These are phyloP conservation scores for Cirrhinus molitorella DNA, from an alignment of 2,797 vertebrate genomes.

Conservation along the genomic window DNA sequence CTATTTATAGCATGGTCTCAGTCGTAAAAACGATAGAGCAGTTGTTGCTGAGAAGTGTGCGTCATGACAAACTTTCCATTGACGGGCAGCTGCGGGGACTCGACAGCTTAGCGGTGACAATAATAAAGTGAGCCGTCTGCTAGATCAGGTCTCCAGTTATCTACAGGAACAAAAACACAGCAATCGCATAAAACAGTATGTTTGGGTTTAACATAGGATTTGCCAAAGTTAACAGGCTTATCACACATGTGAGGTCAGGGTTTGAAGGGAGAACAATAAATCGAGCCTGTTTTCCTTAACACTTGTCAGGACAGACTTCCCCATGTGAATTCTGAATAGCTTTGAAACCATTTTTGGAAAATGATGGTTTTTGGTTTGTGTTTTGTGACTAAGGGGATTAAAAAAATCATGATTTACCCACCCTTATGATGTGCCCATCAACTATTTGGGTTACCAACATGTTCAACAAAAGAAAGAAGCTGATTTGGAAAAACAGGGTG, in stretches of 20 bases:
- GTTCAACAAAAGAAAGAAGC: too few species aligned
- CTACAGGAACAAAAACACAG: constrained; percentile 47
- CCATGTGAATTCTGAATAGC: not conserved
- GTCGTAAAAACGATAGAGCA: constrained; percentile 68
- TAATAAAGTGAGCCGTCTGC: constrained; percentile 56
- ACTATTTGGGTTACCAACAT: too few species aligned
- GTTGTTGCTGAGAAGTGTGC: constrained; percentile 68
- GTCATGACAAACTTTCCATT: constrained; percentile 59
- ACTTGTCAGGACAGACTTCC: constrained; percentile 1
- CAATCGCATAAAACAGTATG: constrained; percentile 41
- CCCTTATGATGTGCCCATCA: too few species aligned
- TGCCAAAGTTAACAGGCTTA: constrained; percentile 45
- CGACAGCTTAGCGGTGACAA: constrained; percentile 45
- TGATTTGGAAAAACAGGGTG: not conserved
- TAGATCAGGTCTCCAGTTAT: constrained; percentile 51
- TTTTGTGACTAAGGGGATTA: not conserved
- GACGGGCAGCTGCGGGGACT: constrained; percentile 60
- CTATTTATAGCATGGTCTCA: constrained; percentile 67
- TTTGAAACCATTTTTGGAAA: not conserved
- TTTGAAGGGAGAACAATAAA: constrained; percentile 14
- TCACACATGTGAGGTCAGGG: constrained; percentile 34
- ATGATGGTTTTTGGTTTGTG: not conserved
- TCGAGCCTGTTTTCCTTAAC: not conserved
- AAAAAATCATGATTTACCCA: too few species aligned
- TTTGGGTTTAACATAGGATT: constrained; percentile 48